Percentiles rank a stretch among this genome's conserved stretches.
Conservation (phyloP, 2,888 invertebrate genomes). For the Cecidostiba fungosa region DNA sequence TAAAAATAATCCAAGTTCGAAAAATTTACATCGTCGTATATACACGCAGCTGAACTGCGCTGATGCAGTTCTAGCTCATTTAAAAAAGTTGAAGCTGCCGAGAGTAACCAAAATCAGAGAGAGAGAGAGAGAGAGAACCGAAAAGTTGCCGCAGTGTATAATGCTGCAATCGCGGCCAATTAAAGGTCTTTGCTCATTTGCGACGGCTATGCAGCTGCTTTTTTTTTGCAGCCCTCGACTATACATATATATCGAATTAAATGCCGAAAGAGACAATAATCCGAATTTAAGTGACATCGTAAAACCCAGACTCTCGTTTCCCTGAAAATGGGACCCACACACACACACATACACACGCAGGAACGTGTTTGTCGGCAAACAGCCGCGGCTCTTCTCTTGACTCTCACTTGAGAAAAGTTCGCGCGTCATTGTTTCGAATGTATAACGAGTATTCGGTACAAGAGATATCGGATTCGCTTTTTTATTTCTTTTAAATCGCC, state of each 20-base stretch:
- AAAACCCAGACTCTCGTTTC: background rate
- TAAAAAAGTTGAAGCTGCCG: constrained; percentile 41
- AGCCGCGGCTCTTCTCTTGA: background rate
- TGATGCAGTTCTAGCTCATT: constrained; percentile 17
- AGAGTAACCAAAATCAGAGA: constrained; percentile 43
- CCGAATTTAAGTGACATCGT: constrained; percentile 19
- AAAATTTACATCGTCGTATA: constrained; percentile 35
- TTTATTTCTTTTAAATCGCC: background rate
- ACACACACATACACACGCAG: background rate
- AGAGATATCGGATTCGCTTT: background rate
- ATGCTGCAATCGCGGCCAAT: constrained; percentile 39
- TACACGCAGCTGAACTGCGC: background rate
- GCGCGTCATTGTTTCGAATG: constrained; percentile 15
- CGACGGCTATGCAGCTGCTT: background rate
- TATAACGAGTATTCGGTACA: constrained; percentile 7
- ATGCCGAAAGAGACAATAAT: constrained; percentile 13
- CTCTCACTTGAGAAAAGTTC: constrained; percentile 16
- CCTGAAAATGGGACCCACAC: background rate
- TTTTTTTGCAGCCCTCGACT: background rate
- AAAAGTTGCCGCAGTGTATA: constrained; percentile 31
- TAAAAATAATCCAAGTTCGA: constrained; percentile 51
- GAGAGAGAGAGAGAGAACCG: background rate
- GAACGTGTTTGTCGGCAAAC: background rate
- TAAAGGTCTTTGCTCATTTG: constrained; percentile 50
- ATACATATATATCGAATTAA: background rate